Evolutionary conservation across 2,113 vertebrate genomes (phyloP), one percentile per base, ranked within the genome.

Genomic region (Urocolius indicus): DNA sequence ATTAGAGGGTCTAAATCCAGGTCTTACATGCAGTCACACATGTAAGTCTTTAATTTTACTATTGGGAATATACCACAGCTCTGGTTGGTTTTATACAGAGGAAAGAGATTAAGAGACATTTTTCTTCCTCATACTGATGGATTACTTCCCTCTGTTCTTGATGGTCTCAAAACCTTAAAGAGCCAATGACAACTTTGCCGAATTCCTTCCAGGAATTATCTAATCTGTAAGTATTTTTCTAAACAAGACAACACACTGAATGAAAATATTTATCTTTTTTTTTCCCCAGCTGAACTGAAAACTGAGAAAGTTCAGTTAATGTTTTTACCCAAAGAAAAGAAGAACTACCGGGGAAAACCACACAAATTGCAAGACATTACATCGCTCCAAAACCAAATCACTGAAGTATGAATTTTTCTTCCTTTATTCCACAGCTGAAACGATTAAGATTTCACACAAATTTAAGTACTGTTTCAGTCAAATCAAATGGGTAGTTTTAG

Each of bases 381-480:
- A 45, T 3, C 51, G 55, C 29, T 93, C 49, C 69, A 92, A 88
- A 73, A 15, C 14, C 13, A 81, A 67, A 78, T 43, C 17, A 86
- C 55, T 24, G 32, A 52, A 66, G 74, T 4, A 74, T 0, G 0
- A 85, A 4, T 59, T 86, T 90, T 84, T 46, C 21, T 79, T 74
- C 15, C 83, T 62, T 79, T 88, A 88, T 62, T 85, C 55, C 32
- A 58, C 2, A 80, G 32, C 38, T 87, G 45, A 55, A 94, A 94
- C 30, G 77, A 87, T n/a, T 52, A 55, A n/a, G 24, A 59, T 62
- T 83, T 92, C 30, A 84, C 43, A 88, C 10, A 73, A 90, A 86
- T 83, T 16, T 69, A 88, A 51, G 22, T 38, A 58, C 18, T 88
- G n/a, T 90, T 96, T 95, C 75, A 69, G 34, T 67, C 51, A 90